Base-by-base conservation (phyloP, 2,113 vertebrate genomes). In the Condylura cristata region DNA sequence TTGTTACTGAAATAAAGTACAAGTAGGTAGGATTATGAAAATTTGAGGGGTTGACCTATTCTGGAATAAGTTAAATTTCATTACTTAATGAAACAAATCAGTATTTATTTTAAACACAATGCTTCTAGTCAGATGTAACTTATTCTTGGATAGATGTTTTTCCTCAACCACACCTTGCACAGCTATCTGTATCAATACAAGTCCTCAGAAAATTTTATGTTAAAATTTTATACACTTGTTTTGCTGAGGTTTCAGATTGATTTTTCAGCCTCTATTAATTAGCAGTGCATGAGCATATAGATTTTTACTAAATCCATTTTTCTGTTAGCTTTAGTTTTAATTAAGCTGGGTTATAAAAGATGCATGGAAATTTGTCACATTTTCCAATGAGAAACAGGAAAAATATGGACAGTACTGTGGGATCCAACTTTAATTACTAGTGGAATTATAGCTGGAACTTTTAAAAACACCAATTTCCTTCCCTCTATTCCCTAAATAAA, bases 31-130 rank as follows among this genome's bases (percentile, higher is more conserved):
- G 39, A 63, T 65, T 63, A 44, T 30, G 22, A 48, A 51, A 76
- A 56, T 56, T 56, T 56, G 18, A 5, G 79, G 4, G 6, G 58
- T 81, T 87, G 41, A 56, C n/a, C 28, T 71, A 17, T 83, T 65
- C 14, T 56, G 2, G 10, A 13, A 1, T 80, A 66, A 56, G 26
- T 58, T 58, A n/a, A 58, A 93, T 83, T 84, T 92, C 4, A 44
- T 63, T 90, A 28, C 3, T 95, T 92, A 79, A 78, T 63, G 84
- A 80, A 84, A 80, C 7, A 93, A 89, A 11, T 51, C 6, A 10
- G 16, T 39, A 37, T 28, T 68, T 75, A 4, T 87, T 74, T 80
- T 79, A 75, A 30, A 58, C 8, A 83, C 41, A 34, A 46, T 79
- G 18, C 9, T 74, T 91, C 28, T 24, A 28, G 14, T 24, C 66